phyloP scores from a whole-genome alignment of 2,113 vertebrate species.

The Cathartes aura region DNA sequence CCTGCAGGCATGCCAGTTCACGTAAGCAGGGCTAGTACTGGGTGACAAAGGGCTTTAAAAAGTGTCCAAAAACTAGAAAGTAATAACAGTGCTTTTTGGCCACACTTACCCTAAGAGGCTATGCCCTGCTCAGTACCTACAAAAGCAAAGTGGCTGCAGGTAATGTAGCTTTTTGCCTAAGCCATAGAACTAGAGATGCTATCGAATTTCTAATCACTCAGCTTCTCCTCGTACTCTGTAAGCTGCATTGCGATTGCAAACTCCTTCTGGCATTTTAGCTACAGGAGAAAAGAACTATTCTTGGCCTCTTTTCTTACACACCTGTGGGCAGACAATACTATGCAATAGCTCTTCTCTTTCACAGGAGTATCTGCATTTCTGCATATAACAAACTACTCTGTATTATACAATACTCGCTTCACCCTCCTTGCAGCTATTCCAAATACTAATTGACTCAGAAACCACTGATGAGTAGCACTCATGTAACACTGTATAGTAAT shows the following conservation, averaged over 20 bases:
- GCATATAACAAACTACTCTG: background rate
- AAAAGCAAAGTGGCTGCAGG: background rate
- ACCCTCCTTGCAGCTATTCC: background rate
- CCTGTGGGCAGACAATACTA: background rate
- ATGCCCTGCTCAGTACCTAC: background rate
- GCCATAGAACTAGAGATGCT: background rate
- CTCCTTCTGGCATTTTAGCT: background rate
- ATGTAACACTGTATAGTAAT: background rate
- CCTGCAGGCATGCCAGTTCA: background rate
- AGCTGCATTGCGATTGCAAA: background rate
- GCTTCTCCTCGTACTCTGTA: background rate
- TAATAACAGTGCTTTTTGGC: background rate
- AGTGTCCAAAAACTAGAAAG: background rate
- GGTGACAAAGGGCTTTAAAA: background rate
- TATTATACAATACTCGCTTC: background rate
- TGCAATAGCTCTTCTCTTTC: background rate
- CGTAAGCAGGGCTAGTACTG: background rate
- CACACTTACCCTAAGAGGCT: background rate
- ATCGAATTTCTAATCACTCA: background rate
- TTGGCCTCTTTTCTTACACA: background rate
- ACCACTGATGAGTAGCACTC: background rate
- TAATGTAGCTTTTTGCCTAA: background rate
- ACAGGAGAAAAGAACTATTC: background rate
- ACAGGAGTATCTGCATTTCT: background rate
- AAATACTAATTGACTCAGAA: background rate